Conservation (phyloP, 2,888 invertebrate genomes). For the Leptinotarsa peninsularis region DNA sequence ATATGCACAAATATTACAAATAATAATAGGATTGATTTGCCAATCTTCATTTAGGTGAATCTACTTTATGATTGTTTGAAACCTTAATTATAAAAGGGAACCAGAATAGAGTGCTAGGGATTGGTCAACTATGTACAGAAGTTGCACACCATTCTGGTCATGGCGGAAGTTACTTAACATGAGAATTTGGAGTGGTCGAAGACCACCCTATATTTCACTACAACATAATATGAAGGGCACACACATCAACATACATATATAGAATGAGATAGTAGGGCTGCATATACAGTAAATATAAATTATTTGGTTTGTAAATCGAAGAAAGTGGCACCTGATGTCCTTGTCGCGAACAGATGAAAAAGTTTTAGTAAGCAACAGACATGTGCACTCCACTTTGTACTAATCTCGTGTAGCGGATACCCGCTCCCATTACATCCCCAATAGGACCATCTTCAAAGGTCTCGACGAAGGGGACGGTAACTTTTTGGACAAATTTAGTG, state of each 20-base stretch:
- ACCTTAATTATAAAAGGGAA: constrained; percentile 62
- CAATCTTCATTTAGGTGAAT: constrained; percentile 57
- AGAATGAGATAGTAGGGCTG: constrained; percentile 57
- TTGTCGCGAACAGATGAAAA: constrained; percentile 41
- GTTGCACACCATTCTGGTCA: constrained; percentile 59
- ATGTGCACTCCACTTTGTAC: constrained; percentile 62
- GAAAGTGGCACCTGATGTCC: constrained; percentile 63
- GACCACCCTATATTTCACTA: constrained; percentile 54
- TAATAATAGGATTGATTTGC: constrained; percentile 64
- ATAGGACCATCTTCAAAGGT: constrained; percentile 66
- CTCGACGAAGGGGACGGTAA: constrained; percentile 82
- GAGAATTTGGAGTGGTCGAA: constrained; percentile 47
- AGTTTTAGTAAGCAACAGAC: constrained; percentile 36
- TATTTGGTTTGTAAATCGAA: constrained; percentile 68
- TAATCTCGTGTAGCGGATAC: constrained; percentile 51
- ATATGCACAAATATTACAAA: constrained; percentile 67
- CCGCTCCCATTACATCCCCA: constrained; percentile 61
- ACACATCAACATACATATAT: constrained; percentile 59
- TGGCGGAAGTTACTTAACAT: constrained; percentile 63
- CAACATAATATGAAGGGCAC: constrained; percentile 54
- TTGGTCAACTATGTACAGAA: constrained; percentile 66
- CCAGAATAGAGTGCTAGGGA: constrained; percentile 49
- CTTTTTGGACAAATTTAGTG: constrained; percentile 90
- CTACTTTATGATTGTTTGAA: constrained; percentile 69
- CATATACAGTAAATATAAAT: constrained; percentile 64